These are phyloP conservation scores for Hyperopisus bebe DNA, from an alignment of 2,113 vertebrate species.

Conservation along the genomic window DNA sequence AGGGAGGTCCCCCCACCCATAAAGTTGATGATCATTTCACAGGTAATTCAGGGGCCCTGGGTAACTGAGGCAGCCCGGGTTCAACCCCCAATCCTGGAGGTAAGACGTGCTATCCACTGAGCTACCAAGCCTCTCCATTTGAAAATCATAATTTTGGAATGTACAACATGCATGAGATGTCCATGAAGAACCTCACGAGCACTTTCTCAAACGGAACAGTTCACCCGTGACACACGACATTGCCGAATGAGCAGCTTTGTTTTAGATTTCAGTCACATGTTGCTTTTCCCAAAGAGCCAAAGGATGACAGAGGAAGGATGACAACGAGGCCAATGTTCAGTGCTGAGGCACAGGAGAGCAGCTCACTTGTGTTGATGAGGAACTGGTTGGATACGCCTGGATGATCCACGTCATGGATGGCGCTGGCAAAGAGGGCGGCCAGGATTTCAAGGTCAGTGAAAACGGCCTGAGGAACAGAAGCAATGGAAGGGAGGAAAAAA, in stretches of 20 bases:
- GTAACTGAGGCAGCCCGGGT: neutral
- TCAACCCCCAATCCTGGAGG: neutral
- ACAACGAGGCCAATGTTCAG: neutral
- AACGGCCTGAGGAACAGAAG: constrained; percentile 61
- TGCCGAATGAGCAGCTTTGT: neutral
- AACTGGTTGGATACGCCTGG: constrained; percentile 90
- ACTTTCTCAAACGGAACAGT: neutral
- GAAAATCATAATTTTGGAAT: neutral
- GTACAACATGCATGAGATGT: neutral
- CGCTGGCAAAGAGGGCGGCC: constrained; percentile 80
- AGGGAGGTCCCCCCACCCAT: neutral
- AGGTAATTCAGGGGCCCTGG: neutral
- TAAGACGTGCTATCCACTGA: neutral
- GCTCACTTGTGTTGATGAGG: constrained; percentile 91
- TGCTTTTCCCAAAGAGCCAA: neutral
- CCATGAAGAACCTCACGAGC: neutral
- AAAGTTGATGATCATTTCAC: neutral
- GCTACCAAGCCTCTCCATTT: neutral
- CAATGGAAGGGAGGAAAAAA: neutral
- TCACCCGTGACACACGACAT: neutral
- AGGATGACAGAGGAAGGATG: neutral
- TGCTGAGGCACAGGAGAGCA: neutral
- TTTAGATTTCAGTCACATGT: neutral
- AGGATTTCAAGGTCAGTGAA: constrained; percentile 87
- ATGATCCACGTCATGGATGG: constrained; percentile 88